A percentile compares a stretch with the other conserved stretches of the same genome.
Conservation (phyloP, 2,113 vertebrate genomes). For the Typhlomys cinereus region DNA sequence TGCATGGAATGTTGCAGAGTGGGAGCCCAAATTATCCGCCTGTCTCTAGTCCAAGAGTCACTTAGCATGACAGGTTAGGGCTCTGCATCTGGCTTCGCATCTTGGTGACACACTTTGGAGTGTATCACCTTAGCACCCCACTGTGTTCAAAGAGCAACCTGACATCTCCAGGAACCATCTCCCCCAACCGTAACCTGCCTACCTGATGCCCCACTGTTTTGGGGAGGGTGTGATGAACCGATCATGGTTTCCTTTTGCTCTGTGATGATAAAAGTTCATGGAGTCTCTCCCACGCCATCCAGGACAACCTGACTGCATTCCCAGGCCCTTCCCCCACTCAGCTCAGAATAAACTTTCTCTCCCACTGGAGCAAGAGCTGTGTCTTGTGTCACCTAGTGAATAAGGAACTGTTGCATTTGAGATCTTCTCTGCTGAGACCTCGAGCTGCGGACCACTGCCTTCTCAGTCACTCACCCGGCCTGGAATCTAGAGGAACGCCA, state of each 20-base stretch:
- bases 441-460: background rate
- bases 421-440: accelerated
- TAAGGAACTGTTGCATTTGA: background rate
- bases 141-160: background rate
- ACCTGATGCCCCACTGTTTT: background rate
- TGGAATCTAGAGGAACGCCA: too few species aligned
- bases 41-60: too few species aligned
- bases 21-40: background rate
- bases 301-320: background rate
- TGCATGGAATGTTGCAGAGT: background rate
- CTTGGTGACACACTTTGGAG: background rate
- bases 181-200: background rate
- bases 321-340: background rate
- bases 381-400: background rate
- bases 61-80: background rate
- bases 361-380: background rate
- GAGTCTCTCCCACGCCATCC: background rate
- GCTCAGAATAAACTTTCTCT: background rate
- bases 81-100: background rate
- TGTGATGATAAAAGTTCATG: background rate
- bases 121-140: background rate
- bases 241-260: background rate
- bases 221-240: background rate
- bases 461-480: background rate
- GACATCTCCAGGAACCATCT: background rate